Conservation (phyloP, 2,888 invertebrate genomes). For the Sepiola atlantica region DNA sequence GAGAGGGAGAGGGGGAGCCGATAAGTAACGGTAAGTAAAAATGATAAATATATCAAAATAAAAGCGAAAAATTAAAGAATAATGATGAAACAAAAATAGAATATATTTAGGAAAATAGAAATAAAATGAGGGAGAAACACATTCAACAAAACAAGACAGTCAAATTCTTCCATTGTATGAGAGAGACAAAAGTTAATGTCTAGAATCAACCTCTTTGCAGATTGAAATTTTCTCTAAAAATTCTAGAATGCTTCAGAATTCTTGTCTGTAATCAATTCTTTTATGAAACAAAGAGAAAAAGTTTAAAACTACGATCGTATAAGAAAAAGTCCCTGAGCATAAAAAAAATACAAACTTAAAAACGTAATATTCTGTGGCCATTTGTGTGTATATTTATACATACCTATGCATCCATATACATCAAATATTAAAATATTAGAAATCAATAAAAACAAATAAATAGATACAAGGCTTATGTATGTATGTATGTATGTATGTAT, state of each 20-base stretch:
- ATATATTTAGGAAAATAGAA: too few species aligned
- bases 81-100: too few species aligned
- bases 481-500: not conserved
- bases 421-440: not conserved
- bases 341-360: not conserved
- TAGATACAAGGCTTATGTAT: not conserved
- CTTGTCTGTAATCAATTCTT: constrained; percentile 20
- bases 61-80: too few species aligned
- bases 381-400: not conserved
- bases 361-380: not conserved
- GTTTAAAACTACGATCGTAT: not conserved
- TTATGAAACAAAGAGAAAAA: not conserved
- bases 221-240: not conserved
- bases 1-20: not conserved
- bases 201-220: not conserved
- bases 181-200: not conserved
- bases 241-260: not conserved
- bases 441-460: not conserved
- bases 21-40: too few species aligned
- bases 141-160: too few species aligned
- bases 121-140: too few species aligned
- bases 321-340: not conserved
- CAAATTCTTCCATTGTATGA: too few species aligned
- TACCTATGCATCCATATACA: not conserved
- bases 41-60: too few species aligned